phyloP scores from a whole-genome alignment of 2,797 vertebrate species.

The Notoglanidium macrostoma region DNA sequence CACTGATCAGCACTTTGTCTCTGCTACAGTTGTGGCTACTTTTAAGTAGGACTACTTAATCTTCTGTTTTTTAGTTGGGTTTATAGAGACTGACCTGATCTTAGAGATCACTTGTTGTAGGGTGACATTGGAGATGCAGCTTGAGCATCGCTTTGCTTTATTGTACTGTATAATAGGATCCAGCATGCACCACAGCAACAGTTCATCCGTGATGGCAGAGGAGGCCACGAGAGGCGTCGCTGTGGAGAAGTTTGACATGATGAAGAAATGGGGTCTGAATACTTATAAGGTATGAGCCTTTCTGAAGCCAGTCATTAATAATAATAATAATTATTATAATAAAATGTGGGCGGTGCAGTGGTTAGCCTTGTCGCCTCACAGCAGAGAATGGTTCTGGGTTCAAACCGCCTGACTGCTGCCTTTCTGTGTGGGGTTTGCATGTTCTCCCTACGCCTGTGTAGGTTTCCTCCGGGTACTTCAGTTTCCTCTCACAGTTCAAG shows the following conservation, averaged over 20 bases:
- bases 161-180: conserved; percentile 72
- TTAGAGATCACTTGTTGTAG: not conserved
- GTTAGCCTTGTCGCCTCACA: no score
- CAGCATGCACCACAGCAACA: conserved; percentile 82
- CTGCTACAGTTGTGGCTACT: conserved; percentile 9
- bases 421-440: no score
- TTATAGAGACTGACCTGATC: not conserved
- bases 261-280: conserved; percentile 96
- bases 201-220: conserved; percentile 73
- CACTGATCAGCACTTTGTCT: conserved; percentile 28
- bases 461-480: no score
- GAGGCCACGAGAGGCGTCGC: conserved; percentile 86
- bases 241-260: conserved; percentile 89
- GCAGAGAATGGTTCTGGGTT: no score
- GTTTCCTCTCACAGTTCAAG: no score
- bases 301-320: not conserved
- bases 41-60: not conserved
- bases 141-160: conserved; percentile 2
- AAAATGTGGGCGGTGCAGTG: no score
- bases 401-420: no score
- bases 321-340: not conserved
- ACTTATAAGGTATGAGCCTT: conserved; percentile 86
- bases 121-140: no score
- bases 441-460: no score
- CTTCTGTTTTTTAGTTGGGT: not conserved